phyloP scores from a whole-genome alignment of 2,113 vertebrate genomes.

The Orthochromis indermauri region DNA sequence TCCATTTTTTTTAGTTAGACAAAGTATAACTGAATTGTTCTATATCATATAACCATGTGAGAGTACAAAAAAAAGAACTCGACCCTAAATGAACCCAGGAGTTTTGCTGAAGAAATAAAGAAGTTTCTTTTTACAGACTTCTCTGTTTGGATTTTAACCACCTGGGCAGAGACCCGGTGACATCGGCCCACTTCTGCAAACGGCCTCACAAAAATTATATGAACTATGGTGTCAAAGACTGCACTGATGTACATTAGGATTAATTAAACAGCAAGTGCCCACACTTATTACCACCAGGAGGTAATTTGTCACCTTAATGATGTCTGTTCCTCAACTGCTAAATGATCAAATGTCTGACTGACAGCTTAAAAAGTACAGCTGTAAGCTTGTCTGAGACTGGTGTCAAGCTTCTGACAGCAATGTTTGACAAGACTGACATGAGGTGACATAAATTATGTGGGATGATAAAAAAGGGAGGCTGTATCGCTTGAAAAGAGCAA shows the following conservation, averaged over 20 bases:
- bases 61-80: neutral
- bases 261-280: neutral
- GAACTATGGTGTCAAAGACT: neutral
- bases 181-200: neutral
- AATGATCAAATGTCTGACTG: neutral
- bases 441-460: neutral
- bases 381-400: neutral
- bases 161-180: neutral
- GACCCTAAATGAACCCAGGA: neutral
- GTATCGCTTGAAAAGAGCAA: neutral
- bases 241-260: neutral
- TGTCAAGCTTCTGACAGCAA: neutral
- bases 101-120: neutral
- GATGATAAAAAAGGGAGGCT: neutral
- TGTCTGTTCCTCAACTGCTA: neutral
- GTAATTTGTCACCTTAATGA: slow-evolving; percentile 2
- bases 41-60: neutral
- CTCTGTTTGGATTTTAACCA: neutral
- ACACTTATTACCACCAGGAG: neutral
- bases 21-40: neutral
- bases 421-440: neutral
- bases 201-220: neutral
- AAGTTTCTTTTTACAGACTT: neutral
- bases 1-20: neutral
- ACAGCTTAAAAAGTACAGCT: neutral